Conservation (phyloP, 2,888 invertebrate genomes). For the Pherbina coryleti region DNA sequence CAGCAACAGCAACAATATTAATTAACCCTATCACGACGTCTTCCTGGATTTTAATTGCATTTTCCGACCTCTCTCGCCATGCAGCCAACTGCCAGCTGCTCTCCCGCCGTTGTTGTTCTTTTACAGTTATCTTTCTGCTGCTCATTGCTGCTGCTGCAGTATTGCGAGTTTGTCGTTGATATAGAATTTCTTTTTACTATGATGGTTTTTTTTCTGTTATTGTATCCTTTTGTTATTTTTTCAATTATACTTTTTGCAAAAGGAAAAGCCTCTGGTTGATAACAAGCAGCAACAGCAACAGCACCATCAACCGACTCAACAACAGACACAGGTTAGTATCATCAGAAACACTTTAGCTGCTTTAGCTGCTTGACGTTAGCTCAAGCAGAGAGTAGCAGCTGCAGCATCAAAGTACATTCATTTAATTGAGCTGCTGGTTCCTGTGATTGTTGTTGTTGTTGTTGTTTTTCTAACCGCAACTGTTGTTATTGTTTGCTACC, state of each 20-base stretch:
- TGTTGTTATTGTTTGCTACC: not conserved
- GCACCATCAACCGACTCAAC: conserved; percentile 42
- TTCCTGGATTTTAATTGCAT: conserved; percentile 38
- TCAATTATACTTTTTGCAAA: not conserved
- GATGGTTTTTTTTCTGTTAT: not conserved
- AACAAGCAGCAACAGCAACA: conserved; percentile 57
- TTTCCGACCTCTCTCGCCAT: conserved; percentile 21
- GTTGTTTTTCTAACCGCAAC: not conserved
- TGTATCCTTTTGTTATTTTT: not conserved
- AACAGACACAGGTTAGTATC: conserved; percentile 15
- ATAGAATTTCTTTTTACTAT: no score
- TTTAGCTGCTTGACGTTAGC: not conserved
- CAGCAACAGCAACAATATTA: conserved; percentile 33
- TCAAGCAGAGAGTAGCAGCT: conserved; percentile 2
- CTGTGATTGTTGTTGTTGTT: not conserved
- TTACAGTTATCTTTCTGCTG: not conserved
- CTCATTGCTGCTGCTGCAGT: not conserved
- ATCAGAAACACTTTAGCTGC: not conserved
- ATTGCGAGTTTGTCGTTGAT: no score
- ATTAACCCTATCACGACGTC: conserved; percentile 30
- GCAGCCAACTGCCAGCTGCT: not conserved
- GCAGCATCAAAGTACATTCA: not conserved
- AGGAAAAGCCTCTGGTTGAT: conserved; percentile 34
- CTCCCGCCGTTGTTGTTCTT: not conserved
- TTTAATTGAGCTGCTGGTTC: conserved; percentile 29